These are phyloP conservation scores for Clunio marinus DNA, from an alignment of 2,888 invertebrate genomes.

Conservation along the genomic window DNA sequence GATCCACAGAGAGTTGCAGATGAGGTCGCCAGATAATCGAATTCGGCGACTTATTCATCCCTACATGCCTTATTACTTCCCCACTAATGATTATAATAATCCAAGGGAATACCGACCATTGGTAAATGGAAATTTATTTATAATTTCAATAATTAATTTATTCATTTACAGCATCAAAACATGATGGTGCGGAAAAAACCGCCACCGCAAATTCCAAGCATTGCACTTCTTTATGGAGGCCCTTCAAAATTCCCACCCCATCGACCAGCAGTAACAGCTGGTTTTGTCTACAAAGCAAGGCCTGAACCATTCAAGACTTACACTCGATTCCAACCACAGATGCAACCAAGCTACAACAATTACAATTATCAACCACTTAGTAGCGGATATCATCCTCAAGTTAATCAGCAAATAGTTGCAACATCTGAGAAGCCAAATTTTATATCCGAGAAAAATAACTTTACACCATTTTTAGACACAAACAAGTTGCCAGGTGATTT, in stretches of 20 bases:
- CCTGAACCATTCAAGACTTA: not conserved
- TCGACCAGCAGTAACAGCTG: slow-evolving; percentile 17
- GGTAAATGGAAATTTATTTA: slow-evolving; percentile 19
- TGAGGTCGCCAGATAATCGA: slow-evolving; percentile 54
- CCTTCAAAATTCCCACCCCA: not conserved
- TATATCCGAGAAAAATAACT: slow-evolving; percentile 52
- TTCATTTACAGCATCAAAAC: not conserved
- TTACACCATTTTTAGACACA: slow-evolving; percentile 55
- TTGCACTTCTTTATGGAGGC: slow-evolving; percentile 18
- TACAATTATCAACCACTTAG: not conserved
- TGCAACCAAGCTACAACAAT: slow-evolving; percentile 9
- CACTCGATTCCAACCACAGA: not conserved
- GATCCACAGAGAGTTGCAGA: not conserved
- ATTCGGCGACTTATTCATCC: slow-evolving; percentile 70
- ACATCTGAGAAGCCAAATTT: too few species aligned
- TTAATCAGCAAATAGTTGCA: slow-evolving; percentile 18
- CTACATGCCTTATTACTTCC: slow-evolving; percentile 74
- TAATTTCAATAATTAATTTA: not conserved
- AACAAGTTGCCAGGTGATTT: slow-evolving; percentile 57
- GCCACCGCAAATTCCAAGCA: not conserved
- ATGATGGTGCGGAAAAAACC: not conserved
- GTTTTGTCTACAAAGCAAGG: slow-evolving; percentile 29
- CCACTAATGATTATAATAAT: slow-evolving; percentile 55
- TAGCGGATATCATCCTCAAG: not conserved
- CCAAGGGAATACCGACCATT: not conserved